Evolutionary conservation across 2,888 invertebrate genomes (phyloP).

Genomic region (Sepiola atlantica): DNA sequence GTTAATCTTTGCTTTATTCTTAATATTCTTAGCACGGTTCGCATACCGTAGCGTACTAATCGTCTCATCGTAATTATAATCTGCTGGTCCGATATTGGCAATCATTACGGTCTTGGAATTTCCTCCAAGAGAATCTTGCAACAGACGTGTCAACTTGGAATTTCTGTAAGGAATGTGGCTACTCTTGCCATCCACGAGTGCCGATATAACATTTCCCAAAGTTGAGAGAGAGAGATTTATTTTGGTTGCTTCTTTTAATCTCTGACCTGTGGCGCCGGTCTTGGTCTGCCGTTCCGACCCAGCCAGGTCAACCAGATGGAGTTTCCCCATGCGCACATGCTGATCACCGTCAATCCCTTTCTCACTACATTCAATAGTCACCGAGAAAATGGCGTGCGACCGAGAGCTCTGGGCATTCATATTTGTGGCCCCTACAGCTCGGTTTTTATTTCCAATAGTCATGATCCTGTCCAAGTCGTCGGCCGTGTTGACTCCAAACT

Average conservation of each 20-base stretch:
- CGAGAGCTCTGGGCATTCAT: conserved; percentile 98
- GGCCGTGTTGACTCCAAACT: conserved; percentile 97
- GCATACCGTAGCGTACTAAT: conserved; percentile 97
- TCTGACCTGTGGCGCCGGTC: conserved; percentile 93
- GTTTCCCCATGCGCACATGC: conserved; percentile 94
- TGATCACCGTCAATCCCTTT: conserved; percentile 86
- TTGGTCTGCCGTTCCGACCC: conserved; percentile 98
- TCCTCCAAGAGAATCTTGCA: conserved; percentile 97
- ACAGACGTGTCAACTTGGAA: conserved; percentile 88
- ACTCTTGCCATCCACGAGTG: conserved; percentile 96
- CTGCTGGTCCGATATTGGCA: conserved; percentile 97
- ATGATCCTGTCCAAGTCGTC: conserved; percentile 95
- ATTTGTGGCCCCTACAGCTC: conserved; percentile 90
- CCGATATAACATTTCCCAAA: conserved; percentile 97
- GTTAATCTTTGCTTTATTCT: conserved; percentile 95
- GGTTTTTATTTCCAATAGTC: conserved; percentile 96
- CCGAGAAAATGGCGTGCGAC: conserved; percentile 98
- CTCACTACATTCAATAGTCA: conserved; percentile 96
- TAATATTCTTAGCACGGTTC: conserved; percentile 96
- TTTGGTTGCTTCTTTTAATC: conserved; percentile 96
- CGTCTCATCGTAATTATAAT: conserved; percentile 96
- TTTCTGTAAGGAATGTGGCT: conserved; percentile 98
- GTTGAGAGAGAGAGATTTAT: conserved; percentile 98
- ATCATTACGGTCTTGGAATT: conserved; percentile 83
- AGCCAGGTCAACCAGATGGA: conserved; percentile 97